phyloP scores from a whole-genome alignment of 2,113 vertebrate species.

The Cariama cristata region DNA sequence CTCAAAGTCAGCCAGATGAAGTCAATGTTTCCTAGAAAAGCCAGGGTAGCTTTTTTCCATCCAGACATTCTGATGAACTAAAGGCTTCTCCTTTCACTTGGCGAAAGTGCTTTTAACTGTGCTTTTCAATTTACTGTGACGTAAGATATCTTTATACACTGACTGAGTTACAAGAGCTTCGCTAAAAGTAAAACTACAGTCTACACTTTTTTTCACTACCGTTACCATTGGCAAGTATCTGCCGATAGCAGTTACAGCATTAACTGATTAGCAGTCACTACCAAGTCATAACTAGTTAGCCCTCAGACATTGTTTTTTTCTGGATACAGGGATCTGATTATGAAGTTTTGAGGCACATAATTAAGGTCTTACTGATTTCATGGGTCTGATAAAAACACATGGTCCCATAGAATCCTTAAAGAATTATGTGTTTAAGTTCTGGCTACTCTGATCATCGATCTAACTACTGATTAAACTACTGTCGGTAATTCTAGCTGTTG shows the following conservation, averaged over 20 bases:
- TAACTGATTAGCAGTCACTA: background rate
- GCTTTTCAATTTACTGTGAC: background rate
- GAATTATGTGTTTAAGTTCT: background rate
- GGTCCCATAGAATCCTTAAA: background rate
- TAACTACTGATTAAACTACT: background rate
- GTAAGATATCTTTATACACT: background rate
- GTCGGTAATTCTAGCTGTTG: background rate
- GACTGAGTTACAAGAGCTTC: background rate
- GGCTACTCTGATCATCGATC: background rate
- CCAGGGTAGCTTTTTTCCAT: background rate
- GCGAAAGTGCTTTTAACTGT: background rate
- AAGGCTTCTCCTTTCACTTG: background rate
- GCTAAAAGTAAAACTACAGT: background rate
- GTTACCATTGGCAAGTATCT: background rate
- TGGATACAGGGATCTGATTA: background rate
- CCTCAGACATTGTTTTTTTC: background rate
- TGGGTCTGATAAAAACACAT: background rate
- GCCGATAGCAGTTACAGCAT: background rate
- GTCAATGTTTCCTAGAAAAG: background rate
- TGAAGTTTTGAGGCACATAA: background rate
- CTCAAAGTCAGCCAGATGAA: background rate
- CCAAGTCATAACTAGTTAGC: background rate
- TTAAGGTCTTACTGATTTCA: background rate
- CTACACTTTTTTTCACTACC: background rate
- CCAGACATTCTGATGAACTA: background rate